These are phyloP conservation scores for Pheosia tremula DNA, from an alignment of 2,888 invertebrate species.

Conservation along the genomic window DNA sequence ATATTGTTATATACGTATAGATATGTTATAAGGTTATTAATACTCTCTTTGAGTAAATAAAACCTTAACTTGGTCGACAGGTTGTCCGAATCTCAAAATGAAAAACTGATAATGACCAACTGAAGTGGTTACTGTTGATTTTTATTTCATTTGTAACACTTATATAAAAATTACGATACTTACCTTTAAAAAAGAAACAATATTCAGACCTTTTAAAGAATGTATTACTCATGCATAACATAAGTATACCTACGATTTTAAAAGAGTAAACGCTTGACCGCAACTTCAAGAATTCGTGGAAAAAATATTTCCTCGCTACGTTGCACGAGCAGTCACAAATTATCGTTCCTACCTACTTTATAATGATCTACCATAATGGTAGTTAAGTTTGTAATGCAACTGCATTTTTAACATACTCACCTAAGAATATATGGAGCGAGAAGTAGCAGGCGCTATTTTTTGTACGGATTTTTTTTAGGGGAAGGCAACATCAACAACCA, in stretches of 20 bases:
- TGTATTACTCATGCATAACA: background rate
- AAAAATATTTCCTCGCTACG: constrained; percentile 7
- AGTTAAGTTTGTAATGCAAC: background rate
- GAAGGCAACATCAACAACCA: too few species aligned
- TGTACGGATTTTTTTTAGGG: too few species aligned
- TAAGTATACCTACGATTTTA: too few species aligned
- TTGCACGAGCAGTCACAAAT: background rate
- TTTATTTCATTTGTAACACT: background rate
- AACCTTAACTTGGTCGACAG: too few species aligned
- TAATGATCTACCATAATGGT: background rate
- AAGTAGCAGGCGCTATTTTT: too few species aligned
- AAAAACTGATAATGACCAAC: background rate
- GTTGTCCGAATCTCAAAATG: background rate
- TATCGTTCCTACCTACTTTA: background rate
- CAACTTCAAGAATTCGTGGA: constrained; percentile 13
- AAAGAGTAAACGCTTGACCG: background rate
- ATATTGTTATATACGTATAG: too few species aligned
- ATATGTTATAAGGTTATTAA: too few species aligned
- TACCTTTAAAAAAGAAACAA: background rate
- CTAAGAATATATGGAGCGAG: too few species aligned
- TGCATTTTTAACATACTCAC: background rate
- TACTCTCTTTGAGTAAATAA: too few species aligned
- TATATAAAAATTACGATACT: background rate
- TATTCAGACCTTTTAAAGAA: background rate
- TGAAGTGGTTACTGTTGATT: background rate